These are phyloP conservation scores for Micromys minutus DNA, from an alignment of 2,113 vertebrate species.

Conservation along the genomic window DNA sequence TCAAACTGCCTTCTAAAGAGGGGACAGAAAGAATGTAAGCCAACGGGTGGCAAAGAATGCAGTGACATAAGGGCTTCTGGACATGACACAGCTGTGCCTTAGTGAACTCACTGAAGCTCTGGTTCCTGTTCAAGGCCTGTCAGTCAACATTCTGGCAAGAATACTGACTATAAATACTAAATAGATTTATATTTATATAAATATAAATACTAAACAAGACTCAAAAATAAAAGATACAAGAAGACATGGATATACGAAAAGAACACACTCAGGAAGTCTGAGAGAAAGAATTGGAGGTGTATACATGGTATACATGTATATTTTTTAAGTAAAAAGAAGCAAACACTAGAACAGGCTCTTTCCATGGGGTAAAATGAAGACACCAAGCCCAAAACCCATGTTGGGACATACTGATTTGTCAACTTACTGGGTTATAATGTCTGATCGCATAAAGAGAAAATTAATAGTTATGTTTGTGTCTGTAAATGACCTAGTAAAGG, in stretches of 20 bases:
- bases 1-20: neutral
- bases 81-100: neutral
- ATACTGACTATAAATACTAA: too few relatives aligned
- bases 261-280: neutral
- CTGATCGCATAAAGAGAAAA: conserved; percentile 43
- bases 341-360: neutral
- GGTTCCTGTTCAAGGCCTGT: neutral
- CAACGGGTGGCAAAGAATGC: neutral
- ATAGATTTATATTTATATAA: too few relatives aligned
- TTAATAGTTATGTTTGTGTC: neutral
- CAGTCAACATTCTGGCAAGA: neutral
- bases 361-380: neutral
- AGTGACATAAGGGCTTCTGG: too few relatives aligned
- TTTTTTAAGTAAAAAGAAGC: neutral
- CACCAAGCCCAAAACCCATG: neutral
- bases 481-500: conserved; percentile 24
- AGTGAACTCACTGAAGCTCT: neutral
- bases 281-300: neutral
- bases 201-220: neutral
- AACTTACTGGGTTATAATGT: conserved; percentile 33
- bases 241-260: neutral
- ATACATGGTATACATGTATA: neutral
- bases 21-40: neutral
- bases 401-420: neutral
- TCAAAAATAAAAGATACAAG: neutral